Evolutionary conservation across 1,140 invertebrate species (phyloP).

Genomic region (Trinorchestia longiramus): DNA sequence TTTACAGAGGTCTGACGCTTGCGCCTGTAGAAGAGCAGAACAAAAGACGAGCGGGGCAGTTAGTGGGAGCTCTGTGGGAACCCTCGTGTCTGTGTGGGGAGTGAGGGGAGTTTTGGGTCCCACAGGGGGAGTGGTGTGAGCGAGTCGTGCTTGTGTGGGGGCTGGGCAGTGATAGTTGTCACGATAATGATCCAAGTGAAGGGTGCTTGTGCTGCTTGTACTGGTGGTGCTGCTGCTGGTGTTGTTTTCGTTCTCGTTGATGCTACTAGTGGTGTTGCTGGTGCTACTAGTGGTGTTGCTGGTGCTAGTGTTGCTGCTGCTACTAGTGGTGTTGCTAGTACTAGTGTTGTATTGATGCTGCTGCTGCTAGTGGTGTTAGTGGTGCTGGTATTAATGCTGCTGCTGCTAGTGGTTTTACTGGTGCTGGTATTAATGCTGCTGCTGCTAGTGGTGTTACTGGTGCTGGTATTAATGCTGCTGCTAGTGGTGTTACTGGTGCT

Average conservation of each 20-base stretch:
- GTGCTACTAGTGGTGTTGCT: neutral
- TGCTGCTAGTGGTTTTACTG: neutral
- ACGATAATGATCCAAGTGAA: neutral
- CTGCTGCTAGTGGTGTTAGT: neutral
- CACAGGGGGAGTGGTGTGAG: neutral
- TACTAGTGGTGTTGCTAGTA: neutral
- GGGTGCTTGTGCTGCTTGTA: neutral
- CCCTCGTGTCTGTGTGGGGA: neutral
- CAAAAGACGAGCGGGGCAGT: constrained; percentile 35
- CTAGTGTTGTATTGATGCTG: neutral
- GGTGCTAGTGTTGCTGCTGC: neutral
- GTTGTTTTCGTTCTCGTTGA: neutral
- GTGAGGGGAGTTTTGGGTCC: neutral
- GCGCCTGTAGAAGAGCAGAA: neutral
- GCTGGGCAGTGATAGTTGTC: neutral
- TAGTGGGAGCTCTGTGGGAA: constrained; percentile 52
- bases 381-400: neutral
- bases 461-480: neutral
- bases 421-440: neutral
- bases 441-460: neutral
- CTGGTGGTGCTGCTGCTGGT: neutral
- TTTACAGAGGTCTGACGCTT: neutral
- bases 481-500: neutral
- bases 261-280: neutral
- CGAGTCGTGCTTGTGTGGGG: neutral